phyloP scores from a whole-genome alignment of 2,888 invertebrate genomes.

The Euplexia lucipara region DNA sequence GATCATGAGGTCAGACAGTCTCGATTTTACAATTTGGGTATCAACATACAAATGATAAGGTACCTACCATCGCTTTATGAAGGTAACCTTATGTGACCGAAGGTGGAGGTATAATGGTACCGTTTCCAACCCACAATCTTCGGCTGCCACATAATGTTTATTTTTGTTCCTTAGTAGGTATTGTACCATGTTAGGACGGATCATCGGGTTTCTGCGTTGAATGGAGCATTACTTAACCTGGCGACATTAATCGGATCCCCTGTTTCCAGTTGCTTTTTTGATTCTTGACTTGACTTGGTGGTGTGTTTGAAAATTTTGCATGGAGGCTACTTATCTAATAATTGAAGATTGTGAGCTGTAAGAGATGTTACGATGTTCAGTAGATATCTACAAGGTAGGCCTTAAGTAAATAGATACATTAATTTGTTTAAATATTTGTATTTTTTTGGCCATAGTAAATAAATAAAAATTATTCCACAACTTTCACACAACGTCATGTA shows the following conservation, averaged over 20 bases:
- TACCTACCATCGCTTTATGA: constrained; percentile 17
- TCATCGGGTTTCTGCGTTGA: constrained; percentile 31
- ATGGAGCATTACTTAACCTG: constrained; percentile 26
- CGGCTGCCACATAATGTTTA: constrained; percentile 25
- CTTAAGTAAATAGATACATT: neutral
- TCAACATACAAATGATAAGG: neutral
- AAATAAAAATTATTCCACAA: too few relatives aligned
- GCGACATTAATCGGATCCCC: constrained; percentile 25
- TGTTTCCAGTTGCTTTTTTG: constrained; percentile 14
- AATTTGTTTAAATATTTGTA: too few relatives aligned
- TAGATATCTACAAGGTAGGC: too few relatives aligned
- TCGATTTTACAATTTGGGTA: neutral
- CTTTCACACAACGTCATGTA: too few relatives aligned
- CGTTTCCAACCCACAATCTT: constrained; percentile 11
- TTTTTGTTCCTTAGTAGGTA: constrained; percentile 20
- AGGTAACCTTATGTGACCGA: neutral
- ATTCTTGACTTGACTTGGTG: constrained; percentile 12
- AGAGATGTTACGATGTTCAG: too few relatives aligned
- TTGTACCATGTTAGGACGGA: constrained; percentile 17
- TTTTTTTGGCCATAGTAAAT: constrained; percentile 15
- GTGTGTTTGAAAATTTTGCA: neutral
- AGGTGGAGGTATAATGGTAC: constrained; percentile 4
- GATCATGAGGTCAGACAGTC: neutral
- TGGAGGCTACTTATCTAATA: constrained; percentile 11
- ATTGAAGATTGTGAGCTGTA: too few relatives aligned